Percentiles rank a stretch among this genome's conserved stretches.
Conservation (phyloP, 2,797 vertebrate species). For the Sebastes iracundus region DNA sequence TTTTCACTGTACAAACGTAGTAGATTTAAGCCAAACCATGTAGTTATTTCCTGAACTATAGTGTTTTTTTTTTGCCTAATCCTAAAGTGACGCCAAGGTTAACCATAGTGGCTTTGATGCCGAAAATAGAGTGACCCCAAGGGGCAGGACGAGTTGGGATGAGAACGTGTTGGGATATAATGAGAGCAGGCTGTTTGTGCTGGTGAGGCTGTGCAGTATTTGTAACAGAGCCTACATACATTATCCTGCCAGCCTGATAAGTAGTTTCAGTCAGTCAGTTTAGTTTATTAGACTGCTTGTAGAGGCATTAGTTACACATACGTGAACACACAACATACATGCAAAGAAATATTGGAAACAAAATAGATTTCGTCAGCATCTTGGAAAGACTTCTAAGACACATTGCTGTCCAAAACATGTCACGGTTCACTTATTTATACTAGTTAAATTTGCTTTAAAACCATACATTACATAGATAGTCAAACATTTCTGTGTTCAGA, state of each 20-base stretch:
- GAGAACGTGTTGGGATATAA: not conserved
- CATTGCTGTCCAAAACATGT: not conserved
- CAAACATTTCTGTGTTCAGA: not conserved
- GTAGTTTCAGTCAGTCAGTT: too few species aligned
- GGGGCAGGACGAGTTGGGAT: not conserved
- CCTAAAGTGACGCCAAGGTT: not conserved
- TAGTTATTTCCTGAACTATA: not conserved
- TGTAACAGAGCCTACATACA: not conserved
- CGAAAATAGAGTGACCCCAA: not conserved
- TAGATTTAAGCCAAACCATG: not conserved
- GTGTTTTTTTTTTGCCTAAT: not conserved
- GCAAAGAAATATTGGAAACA: not conserved
- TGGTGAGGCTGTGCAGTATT: not conserved
- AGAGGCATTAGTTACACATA: not conserved
- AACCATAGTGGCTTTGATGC: not conserved
- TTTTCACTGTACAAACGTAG: not conserved
- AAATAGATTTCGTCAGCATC: not conserved
- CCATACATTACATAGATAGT: not conserved
- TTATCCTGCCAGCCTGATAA: too few species aligned
- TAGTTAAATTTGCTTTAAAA: not conserved
- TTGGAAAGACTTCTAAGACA: not conserved
- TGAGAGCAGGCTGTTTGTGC: not conserved
- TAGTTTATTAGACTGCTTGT: not conserved
- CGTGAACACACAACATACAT: not conserved
- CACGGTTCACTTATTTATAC: not conserved